Base-by-base conservation (phyloP, 2,113 vertebrate genomes). In the Indicator maculatus region DNA sequence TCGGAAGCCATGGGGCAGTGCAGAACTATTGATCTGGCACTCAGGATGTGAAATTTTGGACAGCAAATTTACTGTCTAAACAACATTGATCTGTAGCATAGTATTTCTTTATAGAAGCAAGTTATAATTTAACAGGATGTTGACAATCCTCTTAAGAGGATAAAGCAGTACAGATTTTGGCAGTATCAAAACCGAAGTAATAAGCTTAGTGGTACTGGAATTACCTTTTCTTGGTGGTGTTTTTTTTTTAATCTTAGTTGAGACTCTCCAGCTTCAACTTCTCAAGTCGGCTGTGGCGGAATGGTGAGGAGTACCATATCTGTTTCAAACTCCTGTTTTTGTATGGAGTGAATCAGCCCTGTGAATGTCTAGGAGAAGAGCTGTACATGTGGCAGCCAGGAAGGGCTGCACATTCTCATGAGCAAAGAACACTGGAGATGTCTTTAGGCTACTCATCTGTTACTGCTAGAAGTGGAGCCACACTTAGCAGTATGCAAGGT, bases 401-500 rank as follows among this genome's bases (percentile, higher is more conserved):
- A 21, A 33, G 58, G 58, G 28, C 55, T 56, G 17, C 28, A 7
- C 9, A 21, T 60, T 81, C 38, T 41, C 33, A 21, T 52, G 15
- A 67, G 2, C 33, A 30, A 66, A 72, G 59, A 80, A 39, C 56
- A 65, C 21, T 1, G 1, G 26, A 36, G 45, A 44, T 31, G 28
- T 30, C 45, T 36, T 30, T 11, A 38, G 27, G 44, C 50, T 83
- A 13, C 45, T 61, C 30, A 16, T 45, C 12, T 92, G 44, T 33
- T 73, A 12, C 19, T 83, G 31, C n/a, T 31, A 24, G 15, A 15
- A 5, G 26, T 26, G n/a, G 17, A 53, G 18, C 36, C 1, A 1
- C 8, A 11, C 12, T 16, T 16, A 19, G 18, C 58, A 39, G 15
- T 16, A 18, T 2, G 1, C 0, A 1, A 18, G 19, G 31, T 38